Conservation (phyloP, 2,797 vertebrate species). For the Anabacerthia variegaticeps region DNA sequence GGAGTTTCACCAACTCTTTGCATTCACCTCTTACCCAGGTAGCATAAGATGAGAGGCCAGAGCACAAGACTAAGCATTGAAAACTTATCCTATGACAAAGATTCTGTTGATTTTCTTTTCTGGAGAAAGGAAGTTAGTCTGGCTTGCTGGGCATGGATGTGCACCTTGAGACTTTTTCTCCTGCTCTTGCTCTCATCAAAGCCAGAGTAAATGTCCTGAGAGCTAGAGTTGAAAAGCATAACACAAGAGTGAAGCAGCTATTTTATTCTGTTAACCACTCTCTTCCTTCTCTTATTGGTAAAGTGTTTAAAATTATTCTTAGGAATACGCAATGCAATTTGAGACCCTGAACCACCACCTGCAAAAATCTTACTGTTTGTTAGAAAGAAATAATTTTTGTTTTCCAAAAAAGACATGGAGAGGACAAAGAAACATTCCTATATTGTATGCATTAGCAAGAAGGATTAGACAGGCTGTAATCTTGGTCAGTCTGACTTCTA, state of each 20-base stretch:
- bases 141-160: rapidly evolving
- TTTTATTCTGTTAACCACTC: neutral
- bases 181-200: neutral
- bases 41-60: neutral
- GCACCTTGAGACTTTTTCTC: neutral
- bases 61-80: neutral
- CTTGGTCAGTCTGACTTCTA: conserved; percentile 46
- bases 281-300: neutral
- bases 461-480: conserved; percentile 37
- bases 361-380: neutral
- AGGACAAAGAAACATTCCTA: neutral
- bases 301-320: neutral
- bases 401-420: neutral
- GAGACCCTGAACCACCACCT: neutral
- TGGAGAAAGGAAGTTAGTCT: neutral
- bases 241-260: neutral
- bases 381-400: neutral
- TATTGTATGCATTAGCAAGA: neutral
- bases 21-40: neutral
- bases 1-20: neutral
- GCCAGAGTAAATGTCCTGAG: neutral
- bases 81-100: neutral
- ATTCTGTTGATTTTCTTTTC: neutral
- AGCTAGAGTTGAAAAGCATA: neutral
- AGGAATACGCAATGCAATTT: neutral